phyloP scores from a whole-genome alignment of 2,797 vertebrate genomes.

The Cuniculus paca region DNA sequence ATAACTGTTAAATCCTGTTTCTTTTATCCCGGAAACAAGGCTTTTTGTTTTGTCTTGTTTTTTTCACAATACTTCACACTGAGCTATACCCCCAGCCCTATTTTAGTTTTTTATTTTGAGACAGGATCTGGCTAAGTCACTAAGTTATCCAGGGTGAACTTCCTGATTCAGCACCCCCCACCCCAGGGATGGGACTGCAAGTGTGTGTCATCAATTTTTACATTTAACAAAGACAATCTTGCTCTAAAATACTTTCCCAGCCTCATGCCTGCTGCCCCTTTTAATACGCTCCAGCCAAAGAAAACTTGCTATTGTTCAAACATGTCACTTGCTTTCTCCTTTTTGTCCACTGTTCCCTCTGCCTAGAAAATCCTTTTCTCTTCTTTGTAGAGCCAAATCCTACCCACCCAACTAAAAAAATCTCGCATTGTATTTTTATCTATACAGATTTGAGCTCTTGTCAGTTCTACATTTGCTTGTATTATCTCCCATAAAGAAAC shows the following conservation, averaged over 20 bases:
- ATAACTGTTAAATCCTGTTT: not conserved
- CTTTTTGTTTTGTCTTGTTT: not conserved
- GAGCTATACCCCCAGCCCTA: not conserved
- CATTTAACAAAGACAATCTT: constrained; percentile 56
- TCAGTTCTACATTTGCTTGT: constrained; percentile 10
- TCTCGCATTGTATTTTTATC: constrained; percentile 8
- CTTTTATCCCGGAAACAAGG: constrained; percentile 34
- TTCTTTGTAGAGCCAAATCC: constrained; percentile 66
- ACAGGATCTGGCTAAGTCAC: not conserved
- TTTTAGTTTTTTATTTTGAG: not conserved
- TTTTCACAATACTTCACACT: not conserved
- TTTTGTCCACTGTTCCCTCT: constrained; percentile 53
- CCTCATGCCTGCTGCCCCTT: constrained; percentile 12
- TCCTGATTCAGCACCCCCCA: not conserved
- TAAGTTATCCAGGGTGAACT: not conserved
- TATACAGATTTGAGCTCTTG: not conserved
- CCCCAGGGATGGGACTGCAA: not conserved
- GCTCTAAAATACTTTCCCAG: constrained; percentile 41
- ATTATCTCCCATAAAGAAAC: constrained; percentile 35
- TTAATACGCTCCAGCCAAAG: constrained; percentile 65
- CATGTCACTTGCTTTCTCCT: constrained; percentile 62
- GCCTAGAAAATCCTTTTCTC: constrained; percentile 56
- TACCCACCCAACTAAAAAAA: constrained; percentile 42
- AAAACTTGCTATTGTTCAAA: constrained; percentile 68
- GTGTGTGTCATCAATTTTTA: not conserved